A percentile compares a stretch with the other conserved stretches of the same genome.
Evolutionary conservation across 2,888 invertebrate species (phyloP).

Genomic region (Xestia xanthographa): DNA sequence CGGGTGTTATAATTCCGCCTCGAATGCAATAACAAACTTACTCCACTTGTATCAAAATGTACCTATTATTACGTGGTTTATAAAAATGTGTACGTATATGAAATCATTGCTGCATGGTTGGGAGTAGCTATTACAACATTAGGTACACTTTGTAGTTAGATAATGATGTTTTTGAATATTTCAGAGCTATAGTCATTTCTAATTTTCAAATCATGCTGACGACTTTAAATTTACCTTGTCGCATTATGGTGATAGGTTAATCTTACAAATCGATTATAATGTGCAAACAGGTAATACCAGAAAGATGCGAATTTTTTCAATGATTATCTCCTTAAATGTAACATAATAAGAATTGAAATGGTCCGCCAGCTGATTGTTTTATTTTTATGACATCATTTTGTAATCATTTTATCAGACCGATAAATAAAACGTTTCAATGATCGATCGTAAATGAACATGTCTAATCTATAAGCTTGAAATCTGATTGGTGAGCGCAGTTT

Average conservation of each 20-base stretch:
- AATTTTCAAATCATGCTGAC: slow-evolving; percentile 42
- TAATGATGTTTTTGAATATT: slow-evolving; percentile 7
- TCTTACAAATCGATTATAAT: slow-evolving; percentile 28
- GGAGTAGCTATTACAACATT: neutral
- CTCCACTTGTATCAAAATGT: too few relatives aligned
- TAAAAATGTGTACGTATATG: neutral
- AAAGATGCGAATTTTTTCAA: slow-evolving; percentile 16
- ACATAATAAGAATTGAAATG: slow-evolving; percentile 53
- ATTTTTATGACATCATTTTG: slow-evolving; percentile 30
- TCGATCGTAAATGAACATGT: slow-evolving; percentile 32
- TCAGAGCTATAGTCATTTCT: neutral
- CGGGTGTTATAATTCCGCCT: too few relatives aligned
- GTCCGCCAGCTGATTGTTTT: slow-evolving; percentile 37
- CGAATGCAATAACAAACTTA: too few relatives aligned
- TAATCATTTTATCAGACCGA: slow-evolving; percentile 41
- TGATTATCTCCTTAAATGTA: slow-evolving; percentile 45
- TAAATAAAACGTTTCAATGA: slow-evolving; percentile 47
- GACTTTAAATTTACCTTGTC: slow-evolving; percentile 27
- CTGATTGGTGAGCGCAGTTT: slow-evolving; percentile 7
- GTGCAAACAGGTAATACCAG: slow-evolving; percentile 20
- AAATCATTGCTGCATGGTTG: neutral
- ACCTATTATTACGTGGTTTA: neutral
- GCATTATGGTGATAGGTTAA: slow-evolving; percentile 37
- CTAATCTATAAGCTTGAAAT: slow-evolving; percentile 23
- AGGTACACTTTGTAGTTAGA: neutral